A percentile compares a stretch with the other conserved stretches of the same genome.
Conservation (phyloP, 2,888 invertebrate species). For the Agrilus biguttatus region DNA sequence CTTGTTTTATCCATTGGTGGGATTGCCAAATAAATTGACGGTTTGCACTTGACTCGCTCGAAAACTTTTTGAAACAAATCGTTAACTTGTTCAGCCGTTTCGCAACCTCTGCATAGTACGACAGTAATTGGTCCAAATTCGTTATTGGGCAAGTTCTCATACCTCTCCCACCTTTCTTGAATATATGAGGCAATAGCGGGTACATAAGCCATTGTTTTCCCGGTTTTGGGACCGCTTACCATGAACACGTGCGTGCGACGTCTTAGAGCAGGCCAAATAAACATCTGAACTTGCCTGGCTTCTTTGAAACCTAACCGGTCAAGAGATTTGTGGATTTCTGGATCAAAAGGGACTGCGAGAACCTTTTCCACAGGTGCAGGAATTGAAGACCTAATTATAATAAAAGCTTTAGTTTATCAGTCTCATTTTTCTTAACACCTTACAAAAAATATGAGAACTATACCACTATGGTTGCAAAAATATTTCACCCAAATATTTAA, state of each 20-base stretch:
- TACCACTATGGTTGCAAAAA: background rate
- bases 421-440: background rate
- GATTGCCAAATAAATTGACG: conserved; percentile 32
- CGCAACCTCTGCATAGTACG: conserved; percentile 48
- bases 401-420: background rate
- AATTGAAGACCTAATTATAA: conserved; percentile 15
- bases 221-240: conserved; percentile 42
- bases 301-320: conserved; percentile 14
- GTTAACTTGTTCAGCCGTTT: conserved; percentile 37
- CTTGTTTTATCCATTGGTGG: conserved; percentile 22
- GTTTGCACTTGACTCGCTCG: conserved; percentile 21
- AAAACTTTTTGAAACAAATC: conserved; percentile 32
- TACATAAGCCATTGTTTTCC: conserved; percentile 58
- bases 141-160: conserved; percentile 23
- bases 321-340: conserved; percentile 15
- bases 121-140: conserved; percentile 45
- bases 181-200: conserved; percentile 50
- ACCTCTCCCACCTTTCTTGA: conserved; percentile 32
- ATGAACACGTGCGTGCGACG: conserved; percentile 50
- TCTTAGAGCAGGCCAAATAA: conserved; percentile 55
- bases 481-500: too few species aligned
- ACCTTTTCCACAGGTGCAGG: conserved; percentile 15
- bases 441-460: background rate
- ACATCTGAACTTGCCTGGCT: conserved; percentile 45
- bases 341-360: conserved; percentile 16